Conservation (phyloP, 2,113 vertebrate genomes). For the Pelmatolapia mariae region DNA sequence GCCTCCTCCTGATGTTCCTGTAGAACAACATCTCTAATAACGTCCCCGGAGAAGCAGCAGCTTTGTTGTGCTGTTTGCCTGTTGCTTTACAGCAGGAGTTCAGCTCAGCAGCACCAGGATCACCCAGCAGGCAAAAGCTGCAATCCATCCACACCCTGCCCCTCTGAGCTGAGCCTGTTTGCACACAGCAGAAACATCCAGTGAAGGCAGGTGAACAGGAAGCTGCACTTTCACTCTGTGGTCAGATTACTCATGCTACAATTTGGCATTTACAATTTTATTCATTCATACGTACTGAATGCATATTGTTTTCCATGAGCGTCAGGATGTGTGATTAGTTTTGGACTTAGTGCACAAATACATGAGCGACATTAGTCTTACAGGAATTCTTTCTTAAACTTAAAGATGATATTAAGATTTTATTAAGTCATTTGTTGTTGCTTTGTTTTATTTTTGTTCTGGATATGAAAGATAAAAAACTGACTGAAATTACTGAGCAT, state of each 20-base stretch:
- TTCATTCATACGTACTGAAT: not conserved
- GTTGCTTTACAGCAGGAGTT: constrained; percentile 17
- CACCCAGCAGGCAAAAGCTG: not conserved
- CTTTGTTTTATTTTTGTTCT: not conserved
- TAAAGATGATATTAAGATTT: not conserved
- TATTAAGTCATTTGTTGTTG: not conserved
- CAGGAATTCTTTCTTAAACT: not conserved
- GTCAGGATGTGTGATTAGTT: not conserved
- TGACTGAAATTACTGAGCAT: not conserved
- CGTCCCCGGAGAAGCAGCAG: not conserved
- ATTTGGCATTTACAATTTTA: not conserved
- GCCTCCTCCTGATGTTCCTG: not conserved
- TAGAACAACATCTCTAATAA: not conserved
- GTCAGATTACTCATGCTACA: not conserved
- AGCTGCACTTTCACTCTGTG: not conserved
- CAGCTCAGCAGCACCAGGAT: not conserved
- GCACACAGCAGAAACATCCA: not conserved
- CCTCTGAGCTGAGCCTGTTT: not conserved
- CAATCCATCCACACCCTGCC: not conserved
- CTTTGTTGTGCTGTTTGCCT: constrained; percentile 13
- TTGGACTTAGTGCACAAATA: not conserved
- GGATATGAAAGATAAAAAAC: not conserved
- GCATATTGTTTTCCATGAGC: not conserved
- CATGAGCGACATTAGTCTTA: not conserved
- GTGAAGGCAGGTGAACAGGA: not conserved